Percentiles rank a stretch among this genome's conserved stretches.
phyloP scores from a whole-genome alignment of 2,888 invertebrate species.

The Hypselothyrea guttata region DNA sequence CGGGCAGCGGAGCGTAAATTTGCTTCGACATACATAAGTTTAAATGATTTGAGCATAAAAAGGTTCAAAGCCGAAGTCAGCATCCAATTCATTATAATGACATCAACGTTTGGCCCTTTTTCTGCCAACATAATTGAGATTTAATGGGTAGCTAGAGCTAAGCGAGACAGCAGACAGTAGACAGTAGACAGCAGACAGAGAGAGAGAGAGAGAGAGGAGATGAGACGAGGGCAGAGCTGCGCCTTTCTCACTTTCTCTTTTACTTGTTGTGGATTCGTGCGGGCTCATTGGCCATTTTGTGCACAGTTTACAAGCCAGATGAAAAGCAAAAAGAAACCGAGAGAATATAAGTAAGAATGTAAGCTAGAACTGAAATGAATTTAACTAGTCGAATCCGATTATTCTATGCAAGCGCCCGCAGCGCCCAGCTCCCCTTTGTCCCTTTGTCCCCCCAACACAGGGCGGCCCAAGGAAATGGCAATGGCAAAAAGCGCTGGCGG shows the following conservation, averaged over 20 bases:
- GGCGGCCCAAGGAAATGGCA: conserved; percentile 38
- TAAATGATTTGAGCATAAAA: conserved; percentile 65
- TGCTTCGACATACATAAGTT: conserved; percentile 56
- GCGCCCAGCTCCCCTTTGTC: conserved; percentile 4
- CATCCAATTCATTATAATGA: conserved; percentile 71
- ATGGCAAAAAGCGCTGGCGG: conserved; percentile 69
- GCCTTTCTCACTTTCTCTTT: conserved; percentile 4
- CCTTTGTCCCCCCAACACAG: conserved; percentile 18
- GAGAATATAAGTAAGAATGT: not conserved
- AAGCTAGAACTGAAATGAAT: conserved; percentile 36
- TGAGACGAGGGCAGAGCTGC: no score
- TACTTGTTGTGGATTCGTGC: conserved; percentile 29
- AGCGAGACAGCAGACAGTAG: no score
- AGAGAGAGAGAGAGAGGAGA: no score
- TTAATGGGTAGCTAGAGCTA: conserved; percentile 56
- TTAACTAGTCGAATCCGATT: conserved; percentile 57
- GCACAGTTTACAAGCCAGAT: conserved; percentile 13
- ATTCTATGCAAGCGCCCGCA: conserved; percentile 47
- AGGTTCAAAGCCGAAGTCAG: conserved; percentile 64
- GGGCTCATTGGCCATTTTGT: conserved; percentile 51
- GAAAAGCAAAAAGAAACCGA: not conserved
- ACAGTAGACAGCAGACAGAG: no score
- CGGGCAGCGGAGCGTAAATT: conserved; percentile 55
- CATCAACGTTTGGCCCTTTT: conserved; percentile 58
- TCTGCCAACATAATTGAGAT: conserved; percentile 62